Evolutionary conservation across 2,113 vertebrate species (phyloP), one percentile per base, ranked within the genome.

Genomic region (Cololabis saira): DNA sequence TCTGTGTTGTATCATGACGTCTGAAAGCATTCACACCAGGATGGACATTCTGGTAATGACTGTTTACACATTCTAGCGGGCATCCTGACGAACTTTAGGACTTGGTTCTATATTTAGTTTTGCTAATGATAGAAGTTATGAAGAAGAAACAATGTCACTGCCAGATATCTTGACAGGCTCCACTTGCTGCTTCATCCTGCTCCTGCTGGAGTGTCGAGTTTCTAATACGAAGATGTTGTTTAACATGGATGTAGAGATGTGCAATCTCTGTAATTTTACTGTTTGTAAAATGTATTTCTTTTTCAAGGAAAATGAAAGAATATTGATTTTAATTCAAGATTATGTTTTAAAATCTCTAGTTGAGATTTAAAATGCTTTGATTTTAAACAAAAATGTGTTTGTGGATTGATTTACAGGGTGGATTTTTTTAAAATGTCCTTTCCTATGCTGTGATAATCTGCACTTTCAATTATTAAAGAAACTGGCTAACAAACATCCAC

Each of bases 251-350:
- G 78, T 82, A 82, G 81, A 88, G 76, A 82, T 89, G 58, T 45
- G 56, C 83, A 76, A 83, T 85, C 80, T 89, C 74, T 60, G 41
- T 70, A 44, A 68, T 65, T 78, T 37, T 76, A 79, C 60, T 68
- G 27, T 52, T 54, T 73, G 45, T 4, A 59, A 56, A 63, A 76
- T 9, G 13, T 45, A 13, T 17, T 17, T 42, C 24, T 73, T 80
- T 78, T 74, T 43, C 45, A 48, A 16, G 55, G 14, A 62, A 75
- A 76, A 67, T 45, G 0, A 7, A 55, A 24, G 24, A 72, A 6
- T 54, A 51, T 80, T 64, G 65, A 59, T 71, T 76, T 74, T 57
- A 73, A 14, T 4, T 74, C 21, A 40, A 22, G 13, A 66, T 74
- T 62, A 40, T 63, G 30, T 58, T 66, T 67, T 61, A 12, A 67